These are phyloP conservation scores for Odontomachus brunneus DNA, from an alignment of 1,140 invertebrate genomes.

Conservation along the genomic window DNA sequence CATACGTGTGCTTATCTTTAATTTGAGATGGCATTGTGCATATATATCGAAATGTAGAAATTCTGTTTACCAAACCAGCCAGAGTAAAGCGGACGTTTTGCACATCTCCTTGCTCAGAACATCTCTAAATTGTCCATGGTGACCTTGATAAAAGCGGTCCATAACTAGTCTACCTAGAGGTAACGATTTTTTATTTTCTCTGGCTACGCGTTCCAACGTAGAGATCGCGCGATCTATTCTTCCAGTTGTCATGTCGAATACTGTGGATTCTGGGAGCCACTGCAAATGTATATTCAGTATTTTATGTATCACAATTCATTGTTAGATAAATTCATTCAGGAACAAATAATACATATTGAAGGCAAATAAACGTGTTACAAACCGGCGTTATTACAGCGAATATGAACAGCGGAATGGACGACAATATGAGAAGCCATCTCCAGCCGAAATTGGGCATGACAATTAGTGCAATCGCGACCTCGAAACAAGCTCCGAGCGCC, in stretches of 20 bases:
- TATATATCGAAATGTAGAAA: not conserved
- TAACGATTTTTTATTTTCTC: constrained; percentile 96
- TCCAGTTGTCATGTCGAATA: constrained; percentile 94
- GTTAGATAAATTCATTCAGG: not conserved
- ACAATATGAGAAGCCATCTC: constrained; percentile 95
- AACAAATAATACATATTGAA: constrained; percentile 10
- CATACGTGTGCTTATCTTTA: constrained; percentile 4
- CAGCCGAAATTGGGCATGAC: constrained; percentile 97
- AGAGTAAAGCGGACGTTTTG: constrained; percentile 93
- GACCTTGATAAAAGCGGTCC: constrained; percentile 87
- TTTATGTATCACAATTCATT: not conserved
- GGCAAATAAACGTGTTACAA: constrained; percentile 79
- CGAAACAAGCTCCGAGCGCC: constrained; percentile 97
- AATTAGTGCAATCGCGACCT: constrained; percentile 95
- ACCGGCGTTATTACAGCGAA: constrained; percentile 93
- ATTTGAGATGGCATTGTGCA: no score
- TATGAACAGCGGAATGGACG: constrained; percentile 93
- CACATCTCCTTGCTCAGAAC: constrained; percentile 92
- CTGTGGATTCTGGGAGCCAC: constrained; percentile 97
- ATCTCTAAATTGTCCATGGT: constrained; percentile 91
- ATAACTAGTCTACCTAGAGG: constrained; percentile 94
- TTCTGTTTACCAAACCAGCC: constrained; percentile 95
- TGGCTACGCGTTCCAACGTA: constrained; percentile 93
- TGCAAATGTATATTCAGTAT: constrained; percentile 78
- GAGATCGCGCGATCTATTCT: constrained; percentile 93